phyloP scores from a whole-genome alignment of 1,140 invertebrate genomes.

The Drosophila orena region DNA sequence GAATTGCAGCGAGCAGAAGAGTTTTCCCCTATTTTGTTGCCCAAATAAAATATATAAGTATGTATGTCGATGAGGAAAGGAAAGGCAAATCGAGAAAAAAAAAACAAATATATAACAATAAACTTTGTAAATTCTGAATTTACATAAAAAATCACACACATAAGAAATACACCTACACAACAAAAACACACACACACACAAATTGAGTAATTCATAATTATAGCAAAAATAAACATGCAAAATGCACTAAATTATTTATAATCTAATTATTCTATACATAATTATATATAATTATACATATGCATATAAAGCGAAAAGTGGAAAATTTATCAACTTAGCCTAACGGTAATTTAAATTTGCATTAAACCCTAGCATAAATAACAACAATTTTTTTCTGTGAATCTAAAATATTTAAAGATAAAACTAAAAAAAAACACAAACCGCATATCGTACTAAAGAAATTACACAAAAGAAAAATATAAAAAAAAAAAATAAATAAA shows the following conservation, averaged over 20 bases:
- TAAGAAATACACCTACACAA: neutral
- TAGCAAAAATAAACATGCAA: constrained; percentile 58
- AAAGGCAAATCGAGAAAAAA: constrained; percentile 27
- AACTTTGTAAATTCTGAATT: constrained; percentile 80
- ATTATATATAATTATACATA: constrained; percentile 33
- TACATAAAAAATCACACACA: constrained; percentile 59
- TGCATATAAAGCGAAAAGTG: constrained; percentile 19
- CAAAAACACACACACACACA: constrained; percentile 18
- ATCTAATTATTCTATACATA: constrained; percentile 48
- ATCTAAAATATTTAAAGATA: constrained; percentile 42
- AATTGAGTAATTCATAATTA: constrained; percentile 56
- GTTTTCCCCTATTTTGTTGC: constrained; percentile 33
- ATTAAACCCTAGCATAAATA: constrained; percentile 60
- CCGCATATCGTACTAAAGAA: constrained; percentile 60
- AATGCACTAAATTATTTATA: constrained; percentile 64
- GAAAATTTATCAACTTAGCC: constrained; percentile 43
- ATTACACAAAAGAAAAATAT: constrained; percentile 32
- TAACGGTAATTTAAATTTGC: constrained; percentile 59
- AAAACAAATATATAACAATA: constrained; percentile 64
- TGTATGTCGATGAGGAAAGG: constrained; percentile 8
- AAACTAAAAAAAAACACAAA: constrained; percentile 17
- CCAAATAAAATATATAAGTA: neutral
- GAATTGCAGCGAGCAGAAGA: constrained; percentile 19
- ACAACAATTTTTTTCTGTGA: constrained; percentile 64
- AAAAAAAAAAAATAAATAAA: constrained; percentile 29